Base-by-base conservation (phyloP, 2,113 vertebrate genomes). In the Lophochroa leadbeateri region DNA sequence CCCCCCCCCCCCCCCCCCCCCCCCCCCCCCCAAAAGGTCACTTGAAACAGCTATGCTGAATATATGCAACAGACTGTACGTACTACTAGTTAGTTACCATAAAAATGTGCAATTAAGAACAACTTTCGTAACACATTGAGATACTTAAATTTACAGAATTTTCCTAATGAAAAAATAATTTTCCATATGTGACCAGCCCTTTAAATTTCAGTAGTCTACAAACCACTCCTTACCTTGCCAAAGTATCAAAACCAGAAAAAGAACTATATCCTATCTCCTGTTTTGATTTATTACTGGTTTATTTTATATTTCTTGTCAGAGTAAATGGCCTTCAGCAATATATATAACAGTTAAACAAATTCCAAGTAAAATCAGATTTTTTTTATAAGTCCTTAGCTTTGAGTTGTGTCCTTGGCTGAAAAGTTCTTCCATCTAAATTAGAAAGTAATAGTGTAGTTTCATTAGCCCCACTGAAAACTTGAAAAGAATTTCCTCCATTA, bases 281-380 rank as follows among this genome's bases (percentile, higher is more conserved):
- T 81, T 88, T 83, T 88, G 49, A 86, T 92, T 83, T 69, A 35
- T 70, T 71, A 58, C 15, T 50, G 10, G 17, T 43, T 90, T 78
- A 53, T 75, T 93, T 96, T 79, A 78, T 61, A 55, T 88, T 95
- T 82, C 69, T 89, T 94, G 65, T 60, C 57, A 55, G 29, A 92
- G 6, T 9, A 84, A 90, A 83, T 50, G 20, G 43, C 69, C 69
- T 86, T 82, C 68, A 72, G 43, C 47, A 84, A 65, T 25, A 37
- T 6, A 52, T 14, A 4, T 8, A 77, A 31, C 43, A 91, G 43
- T 68, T 64, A 82, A 92, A 81, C 13, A 88, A 81, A 91, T 64
- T 41, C 29, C 52, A 91, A 75, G 27, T 87, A 72, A 79, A 82
- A 92, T 67, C 47, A 84, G 69, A 68, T 64, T 83, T 67, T 39